phyloP scores from a whole-genome alignment of 1,140 invertebrate species.

The Drosophila ohnishii region DNA sequence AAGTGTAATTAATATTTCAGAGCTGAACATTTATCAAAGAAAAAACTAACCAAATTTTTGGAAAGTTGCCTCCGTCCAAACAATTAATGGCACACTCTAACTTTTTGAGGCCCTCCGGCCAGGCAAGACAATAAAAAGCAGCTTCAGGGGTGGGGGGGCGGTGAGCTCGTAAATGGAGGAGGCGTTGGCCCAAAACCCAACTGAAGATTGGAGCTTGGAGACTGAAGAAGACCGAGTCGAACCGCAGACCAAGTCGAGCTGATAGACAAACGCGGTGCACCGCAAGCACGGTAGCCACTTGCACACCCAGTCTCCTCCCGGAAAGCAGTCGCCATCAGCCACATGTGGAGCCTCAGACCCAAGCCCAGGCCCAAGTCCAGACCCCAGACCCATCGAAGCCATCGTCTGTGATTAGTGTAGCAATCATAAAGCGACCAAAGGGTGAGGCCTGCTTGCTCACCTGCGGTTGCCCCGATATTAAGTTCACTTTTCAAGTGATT shows the following conservation, averaged over 20 bases:
- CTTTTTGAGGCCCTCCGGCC: slow-evolving; percentile 9
- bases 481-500: slow-evolving; percentile 59
- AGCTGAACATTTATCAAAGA: slow-evolving; percentile 73
- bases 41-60: slow-evolving; percentile 61
- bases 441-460: slow-evolving; percentile 41
- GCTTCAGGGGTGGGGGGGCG: background rate
- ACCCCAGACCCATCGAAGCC: slow-evolving; percentile 43
- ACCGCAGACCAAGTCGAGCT: slow-evolving; percentile 24
- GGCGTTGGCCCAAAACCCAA: slow-evolving; percentile 28
- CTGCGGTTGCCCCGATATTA: slow-evolving; percentile 55
- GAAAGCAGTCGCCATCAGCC: slow-evolving; percentile 15
- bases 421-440: slow-evolving; percentile 71
- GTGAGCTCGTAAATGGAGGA: slow-evolving; percentile 21
- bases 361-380: background rate
- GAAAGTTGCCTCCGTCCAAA: slow-evolving; percentile 65
- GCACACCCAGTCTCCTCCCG: slow-evolving; percentile 24
- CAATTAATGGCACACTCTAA: slow-evolving; percentile 77
- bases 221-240: background rate
- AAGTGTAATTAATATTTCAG: slow-evolving; percentile 79
- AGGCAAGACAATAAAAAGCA: slow-evolving; percentile 58
- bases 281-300: slow-evolving; percentile 42
- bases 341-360: slow-evolving; percentile 8
- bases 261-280: slow-evolving; percentile 49
- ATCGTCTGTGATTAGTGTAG: slow-evolving; percentile 65
- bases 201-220: background rate